Base-by-base conservation (phyloP, 2,797 vertebrate species). In the Prunella strophiata region DNA sequence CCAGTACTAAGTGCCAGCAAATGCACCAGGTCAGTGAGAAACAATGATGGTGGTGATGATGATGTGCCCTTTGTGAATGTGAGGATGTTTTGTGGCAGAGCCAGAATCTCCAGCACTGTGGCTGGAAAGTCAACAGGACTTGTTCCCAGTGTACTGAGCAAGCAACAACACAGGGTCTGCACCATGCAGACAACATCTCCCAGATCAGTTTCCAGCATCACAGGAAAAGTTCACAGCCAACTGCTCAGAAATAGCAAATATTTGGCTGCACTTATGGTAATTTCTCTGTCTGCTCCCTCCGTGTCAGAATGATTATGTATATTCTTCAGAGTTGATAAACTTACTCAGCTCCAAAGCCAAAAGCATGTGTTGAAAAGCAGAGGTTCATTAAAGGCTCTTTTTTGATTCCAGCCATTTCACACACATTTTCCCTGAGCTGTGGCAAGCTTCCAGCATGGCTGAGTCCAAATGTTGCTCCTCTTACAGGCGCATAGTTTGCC, bases 391-490 rank as follows among this genome's bases (percentile, higher is more conserved):
- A 91, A 95, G 82, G 67, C 65, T 92, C 55, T 86, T 86, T 75
- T 90, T 71, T 88, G 13, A 85, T 92, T 94, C 94, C 45, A 86
- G 73, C 48, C 52, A 43, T 94, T 93, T 95, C 73, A 76, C 61
- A 90, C 85, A 87, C 63, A 52, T 91, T 92, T 95, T 74, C 67
- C 86, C 30, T 50, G 45, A 90, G 71, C 54, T 57, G 36, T 63
- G 80, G 93, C 94, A 91, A 76, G 25, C 38, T 92, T 95, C 95
- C 95, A 90, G 71, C 6, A 1, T 32, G 52, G 40, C 57, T 87
- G 50, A 93, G 88, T 78, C 55, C 73, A 88, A 76, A 67, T n/a
- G 19, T 68, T 70, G 27, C 42, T 94, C 51, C 62, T 76, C 42
- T 86, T 2, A 0, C 38, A 54, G 47, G 79, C 70, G 0, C 20